Evolutionary conservation across 2,888 invertebrate genomes (phyloP).

Genomic region (Nomada ruficornis): DNA sequence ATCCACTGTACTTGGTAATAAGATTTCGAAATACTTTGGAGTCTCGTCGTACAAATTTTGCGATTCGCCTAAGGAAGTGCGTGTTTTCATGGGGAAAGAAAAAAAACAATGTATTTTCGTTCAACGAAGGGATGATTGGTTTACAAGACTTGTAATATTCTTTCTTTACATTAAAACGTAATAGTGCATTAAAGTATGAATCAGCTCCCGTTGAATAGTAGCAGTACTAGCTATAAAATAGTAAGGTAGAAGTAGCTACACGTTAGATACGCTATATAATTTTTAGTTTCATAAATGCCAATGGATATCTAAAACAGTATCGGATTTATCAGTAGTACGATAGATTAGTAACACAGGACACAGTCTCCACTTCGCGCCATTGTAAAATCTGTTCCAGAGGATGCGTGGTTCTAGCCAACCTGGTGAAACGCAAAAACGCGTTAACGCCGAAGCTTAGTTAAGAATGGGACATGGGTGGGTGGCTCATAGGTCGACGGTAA

Average conservation of each 20-base stretch:
- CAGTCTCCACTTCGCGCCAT: neutral
- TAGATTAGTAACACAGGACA: neutral
- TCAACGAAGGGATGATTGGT: slow-evolving; percentile 75
- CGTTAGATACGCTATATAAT: slow-evolving; percentile 1
- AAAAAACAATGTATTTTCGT: slow-evolving; percentile 76
- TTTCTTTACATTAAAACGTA: slow-evolving; percentile 77
- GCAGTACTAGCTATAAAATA: neutral
- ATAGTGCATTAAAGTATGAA: slow-evolving; percentile 41
- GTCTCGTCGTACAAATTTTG: neutral
- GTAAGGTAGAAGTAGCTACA: slow-evolving; percentile 22
- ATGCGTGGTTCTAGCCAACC: too few species aligned
- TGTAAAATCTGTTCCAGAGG: neutral
- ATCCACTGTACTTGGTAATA: neutral
- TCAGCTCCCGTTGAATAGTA: slow-evolving; percentile 54
- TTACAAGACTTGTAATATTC: slow-evolving; percentile 78
- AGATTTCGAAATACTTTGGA: neutral
- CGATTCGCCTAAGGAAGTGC: slow-evolving; percentile 8
- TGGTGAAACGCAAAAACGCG: too few species aligned
- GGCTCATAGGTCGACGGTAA: too few species aligned
- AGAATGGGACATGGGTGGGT: too few species aligned
- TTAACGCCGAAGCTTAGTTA: too few species aligned
- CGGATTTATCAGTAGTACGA: too few species aligned
- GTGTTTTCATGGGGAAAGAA: slow-evolving; percentile 32
- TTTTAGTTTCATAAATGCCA: slow-evolving; percentile 52
- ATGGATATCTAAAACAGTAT: slow-evolving; percentile 41